A percentile compares a stretch with the other conserved stretches of the same genome.
Conservation (phyloP, 2,888 invertebrate genomes). For the Drosophila glabriapex region DNA sequence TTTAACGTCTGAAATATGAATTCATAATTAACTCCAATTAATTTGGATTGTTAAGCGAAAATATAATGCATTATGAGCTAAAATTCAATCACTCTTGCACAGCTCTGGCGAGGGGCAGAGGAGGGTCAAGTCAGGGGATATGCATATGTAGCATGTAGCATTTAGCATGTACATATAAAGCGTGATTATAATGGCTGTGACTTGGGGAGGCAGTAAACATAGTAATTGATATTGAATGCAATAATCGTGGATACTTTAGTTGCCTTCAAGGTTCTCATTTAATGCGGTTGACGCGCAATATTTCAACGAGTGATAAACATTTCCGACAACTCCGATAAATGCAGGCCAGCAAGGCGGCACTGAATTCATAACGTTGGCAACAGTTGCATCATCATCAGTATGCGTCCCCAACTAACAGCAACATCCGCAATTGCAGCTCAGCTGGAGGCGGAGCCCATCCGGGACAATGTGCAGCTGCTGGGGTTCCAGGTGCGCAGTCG, state of each 20-base stretch:
- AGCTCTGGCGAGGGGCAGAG: neutral
- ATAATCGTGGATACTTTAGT: neutral
- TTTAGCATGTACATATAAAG: neutral
- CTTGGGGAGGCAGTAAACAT: neutral
- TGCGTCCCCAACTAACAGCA: constrained; percentile 17
- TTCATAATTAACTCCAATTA: neutral
- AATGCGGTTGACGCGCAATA: constrained; percentile 23
- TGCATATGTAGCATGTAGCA: neutral
- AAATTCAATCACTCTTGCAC: neutral
- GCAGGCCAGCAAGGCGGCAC: neutral
- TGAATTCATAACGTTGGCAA: constrained; percentile 24
- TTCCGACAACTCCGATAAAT: constrained; percentile 14
- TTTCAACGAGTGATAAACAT: constrained; percentile 19
- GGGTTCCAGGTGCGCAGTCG: constrained; percentile 79
- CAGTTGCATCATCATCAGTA: constrained; percentile 16
- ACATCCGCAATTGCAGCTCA: constrained; percentile 71
- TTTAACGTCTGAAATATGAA: neutral
- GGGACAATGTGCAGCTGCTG: constrained; percentile 75
- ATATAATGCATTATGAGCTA: neutral
- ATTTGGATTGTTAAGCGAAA: neutral
- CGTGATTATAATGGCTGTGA: neutral
- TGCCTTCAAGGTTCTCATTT: constrained; percentile 8
- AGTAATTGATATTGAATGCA: constrained; percentile 11
- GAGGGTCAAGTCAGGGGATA: neutral
- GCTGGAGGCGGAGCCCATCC: constrained; percentile 83